phyloP scores from a whole-genome alignment of 2,113 vertebrate species.

The Tonatia bakeri region DNA sequence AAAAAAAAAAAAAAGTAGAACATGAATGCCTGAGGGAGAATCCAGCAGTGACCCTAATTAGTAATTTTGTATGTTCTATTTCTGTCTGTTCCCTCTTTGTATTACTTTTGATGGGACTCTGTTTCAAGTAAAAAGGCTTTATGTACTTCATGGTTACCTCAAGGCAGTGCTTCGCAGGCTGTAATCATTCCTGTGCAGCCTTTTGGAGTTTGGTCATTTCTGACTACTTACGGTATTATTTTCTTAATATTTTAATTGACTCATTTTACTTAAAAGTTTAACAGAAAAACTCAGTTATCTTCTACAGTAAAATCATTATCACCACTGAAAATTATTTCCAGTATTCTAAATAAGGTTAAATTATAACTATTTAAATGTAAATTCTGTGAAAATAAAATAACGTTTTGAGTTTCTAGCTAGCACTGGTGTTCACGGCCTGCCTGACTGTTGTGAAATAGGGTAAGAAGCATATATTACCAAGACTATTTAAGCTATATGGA shows the following conservation, averaged over 20 bases:
- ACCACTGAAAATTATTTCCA: background rate
- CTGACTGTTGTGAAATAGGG: background rate
- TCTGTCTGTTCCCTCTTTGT: background rate
- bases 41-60: background rate
- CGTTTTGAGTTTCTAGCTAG: background rate
- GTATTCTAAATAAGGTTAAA: background rate
- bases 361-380: background rate
- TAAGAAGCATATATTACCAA: background rate
- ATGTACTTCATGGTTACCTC: background rate
- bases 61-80: background rate
- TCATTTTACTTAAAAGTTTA: conserved; percentile 26
- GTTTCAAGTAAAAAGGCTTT: background rate
- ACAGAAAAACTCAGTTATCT: background rate
- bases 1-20: background rate
- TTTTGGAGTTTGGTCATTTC: conserved; percentile 1
- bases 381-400: background rate
- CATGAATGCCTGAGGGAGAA: background rate
- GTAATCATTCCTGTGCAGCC: background rate
- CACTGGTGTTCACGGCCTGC: background rate
- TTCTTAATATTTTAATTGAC: conserved; percentile 2
- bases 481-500: background rate
- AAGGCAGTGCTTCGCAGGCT: background rate
- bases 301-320: background rate
- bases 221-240: background rate
- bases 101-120: background rate